A percentile compares a stretch with the other conserved stretches of the same genome.
Evolutionary conservation across 2,797 vertebrate genomes (phyloP).

Genomic region (Falco peregrinus): DNA sequence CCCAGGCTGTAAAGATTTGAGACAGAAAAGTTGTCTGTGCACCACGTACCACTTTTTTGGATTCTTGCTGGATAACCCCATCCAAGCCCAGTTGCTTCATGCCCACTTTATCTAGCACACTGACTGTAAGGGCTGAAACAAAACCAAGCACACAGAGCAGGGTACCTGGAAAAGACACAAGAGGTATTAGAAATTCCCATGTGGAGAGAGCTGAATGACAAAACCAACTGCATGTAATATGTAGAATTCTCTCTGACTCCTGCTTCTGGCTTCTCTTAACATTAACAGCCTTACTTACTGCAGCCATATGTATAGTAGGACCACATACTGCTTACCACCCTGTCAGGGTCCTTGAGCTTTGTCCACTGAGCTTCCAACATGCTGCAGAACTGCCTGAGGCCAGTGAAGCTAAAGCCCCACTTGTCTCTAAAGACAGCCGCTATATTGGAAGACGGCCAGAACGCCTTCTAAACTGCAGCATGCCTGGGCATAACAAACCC

Average conservation of each 20-base stretch:
- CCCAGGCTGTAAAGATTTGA: neutral
- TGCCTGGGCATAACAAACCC: neutral
- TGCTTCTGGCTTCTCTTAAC: neutral
- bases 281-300: neutral
- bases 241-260: neutral
- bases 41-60: conserved; percentile 81
- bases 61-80: conserved; percentile 80
- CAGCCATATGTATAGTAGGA: neutral
- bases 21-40: neutral
- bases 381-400: neutral
- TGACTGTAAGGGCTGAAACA: conserved; percentile 78
- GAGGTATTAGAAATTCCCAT: neutral
- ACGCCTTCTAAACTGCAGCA: neutral
- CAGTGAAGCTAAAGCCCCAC: neutral
- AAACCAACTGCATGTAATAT: neutral
- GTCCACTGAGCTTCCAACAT: neutral
- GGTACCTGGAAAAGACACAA: conserved; percentile 69
- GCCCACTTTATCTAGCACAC: conserved; percentile 81
- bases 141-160: conserved; percentile 83
- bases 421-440: neutral
- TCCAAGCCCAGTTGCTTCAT: conserved; percentile 84
- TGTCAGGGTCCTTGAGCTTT: neutral
- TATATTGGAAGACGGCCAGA: neutral
- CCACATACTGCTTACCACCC: neutral
- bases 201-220: neutral